phyloP scores from a whole-genome alignment of 92 coral and sea anemone species.

The Epizoanthus ramosus region DNA sequence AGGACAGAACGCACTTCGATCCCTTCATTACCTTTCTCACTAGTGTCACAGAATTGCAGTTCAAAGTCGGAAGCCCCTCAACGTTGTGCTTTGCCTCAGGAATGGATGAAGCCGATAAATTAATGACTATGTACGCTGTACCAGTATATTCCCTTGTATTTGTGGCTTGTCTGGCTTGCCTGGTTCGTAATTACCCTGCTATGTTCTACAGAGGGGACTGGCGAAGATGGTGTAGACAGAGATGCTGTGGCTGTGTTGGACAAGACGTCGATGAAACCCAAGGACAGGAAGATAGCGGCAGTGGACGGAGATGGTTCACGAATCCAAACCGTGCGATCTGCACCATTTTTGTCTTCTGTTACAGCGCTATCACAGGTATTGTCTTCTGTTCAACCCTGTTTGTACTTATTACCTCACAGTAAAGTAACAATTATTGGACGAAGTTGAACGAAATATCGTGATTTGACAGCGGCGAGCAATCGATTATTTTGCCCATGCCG shows the following conservation, averaged over 20 bases:
- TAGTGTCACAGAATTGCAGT: conserved; percentile 64
- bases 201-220: conserved; percentile 55
- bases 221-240: conserved; percentile 17
- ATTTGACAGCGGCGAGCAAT: too few relatives aligned
- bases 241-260: neutral
- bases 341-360: conserved; percentile 90
- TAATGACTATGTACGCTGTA: conserved; percentile 78
- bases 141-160: conserved; percentile 68
- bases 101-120: conserved; percentile 89
- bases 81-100: conserved; percentile 64
- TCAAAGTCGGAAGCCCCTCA: conserved; percentile 48
- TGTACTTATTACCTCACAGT: too few relatives aligned
- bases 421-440: too few relatives aligned
- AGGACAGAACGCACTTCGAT: conserved; percentile 67
- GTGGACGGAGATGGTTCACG: conserved; percentile 58
- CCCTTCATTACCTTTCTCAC: conserved; percentile 72
- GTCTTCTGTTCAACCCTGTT: too few relatives aligned
- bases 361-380: conserved; percentile 72
- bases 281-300: neutral
- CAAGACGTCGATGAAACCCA: neutral
- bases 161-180: conserved; percentile 59
- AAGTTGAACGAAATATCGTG: too few relatives aligned
- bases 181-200: conserved; percentile 63
- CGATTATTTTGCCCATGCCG: too few relatives aligned
- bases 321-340: conserved; percentile 91